Evolutionary conservation across 2,888 invertebrate genomes (phyloP), one percentile per base, ranked within the genome.

Genomic region (Onthophagus sagittarius): DNA sequence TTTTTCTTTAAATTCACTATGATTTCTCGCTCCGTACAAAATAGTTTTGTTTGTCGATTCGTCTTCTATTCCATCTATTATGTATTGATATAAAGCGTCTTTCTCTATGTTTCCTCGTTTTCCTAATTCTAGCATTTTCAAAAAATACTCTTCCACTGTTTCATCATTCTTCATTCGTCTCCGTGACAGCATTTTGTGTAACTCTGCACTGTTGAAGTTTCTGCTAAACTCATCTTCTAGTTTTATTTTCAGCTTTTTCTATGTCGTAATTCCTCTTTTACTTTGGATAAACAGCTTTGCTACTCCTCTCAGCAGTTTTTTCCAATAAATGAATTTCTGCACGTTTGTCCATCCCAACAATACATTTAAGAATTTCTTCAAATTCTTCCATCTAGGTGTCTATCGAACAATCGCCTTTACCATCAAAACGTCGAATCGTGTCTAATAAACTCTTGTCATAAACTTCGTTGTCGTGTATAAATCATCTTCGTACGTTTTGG

Each of bases 281-380:
- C 71, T 64, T n/a, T 77, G 65, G 5, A 77, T 63, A 15, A 76
- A 76, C 11, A 76, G 11, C 62, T 75, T 75, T 9, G 75, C 76
- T 69, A 76, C 3, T 14, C 72, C 77, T 31, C 69, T 69, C 32
- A 76, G 65, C 5, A 72, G 73, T 69, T 75, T 76, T 39, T 77
- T 77, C 6, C 75, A 73, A 33, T 74, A 77, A 23, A 77, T 71
- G 15, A 75, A 71, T 13, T 67, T 76, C 11, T 76, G 77, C 65
- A 75, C 31, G 9, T 75, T 73, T 14, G 67, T 72, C 74, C 75
- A 77, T 39, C 63, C 65, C 14, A n/a, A 14, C 9, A n/a, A 63
- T 7, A 63, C 23, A 23, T 23, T 23, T 63, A 14, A n/a, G n/a
- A n/a, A n/a, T n/a, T n/a, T n/a, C n/a, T n/a, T n/a, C n/a, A n/a